These are phyloP conservation scores for Pheosia gnoma DNA, from an alignment of 2,888 invertebrate species.

Conservation along the genomic window DNA sequence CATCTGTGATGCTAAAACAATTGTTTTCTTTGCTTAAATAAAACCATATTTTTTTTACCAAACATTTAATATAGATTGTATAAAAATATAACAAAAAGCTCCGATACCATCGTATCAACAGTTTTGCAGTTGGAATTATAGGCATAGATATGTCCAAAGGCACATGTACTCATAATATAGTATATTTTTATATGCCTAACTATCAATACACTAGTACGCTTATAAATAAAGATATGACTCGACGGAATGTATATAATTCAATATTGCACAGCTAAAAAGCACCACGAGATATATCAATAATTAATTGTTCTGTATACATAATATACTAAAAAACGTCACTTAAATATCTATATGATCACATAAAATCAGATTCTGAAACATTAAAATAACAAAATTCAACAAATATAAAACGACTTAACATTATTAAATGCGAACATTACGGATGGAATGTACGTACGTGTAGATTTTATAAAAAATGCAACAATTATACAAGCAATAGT, in stretches of 20 bases:
- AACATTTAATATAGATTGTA: conserved; percentile 50
- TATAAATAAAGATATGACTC: conserved; percentile 14
- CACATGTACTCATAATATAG: not conserved
- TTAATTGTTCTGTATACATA: conserved; percentile 25
- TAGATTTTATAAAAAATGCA: conserved; percentile 11
- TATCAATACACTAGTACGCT: conserved; percentile 17
- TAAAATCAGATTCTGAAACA: conserved; percentile 35
- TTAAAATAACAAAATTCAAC: conserved; percentile 30
- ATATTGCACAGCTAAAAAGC: conserved; percentile 40
- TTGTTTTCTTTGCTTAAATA: conserved; percentile 9
- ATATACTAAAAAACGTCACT: conserved; percentile 16
- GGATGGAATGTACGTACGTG: conserved; percentile 29
- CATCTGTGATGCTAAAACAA: too few relatives aligned
- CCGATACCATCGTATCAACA: conserved; percentile 1
- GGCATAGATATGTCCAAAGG: not conserved
- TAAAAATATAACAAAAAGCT: conserved; percentile 45
- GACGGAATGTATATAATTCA: conserved; percentile 34
- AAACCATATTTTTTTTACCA: conserved; percentile 25
- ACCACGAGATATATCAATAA: conserved; percentile 41
- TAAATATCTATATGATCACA: conserved; percentile 44
- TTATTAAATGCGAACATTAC: conserved; percentile 22
- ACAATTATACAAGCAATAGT: conserved; percentile 1
- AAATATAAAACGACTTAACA: conserved; percentile 30
- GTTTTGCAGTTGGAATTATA: not conserved
- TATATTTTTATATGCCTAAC: not conserved